Evolutionary conservation across 2,888 invertebrate genomes (phyloP), one percentile per base, ranked within the genome.

Genomic region (Mesopsocus fuscifrons): DNA sequence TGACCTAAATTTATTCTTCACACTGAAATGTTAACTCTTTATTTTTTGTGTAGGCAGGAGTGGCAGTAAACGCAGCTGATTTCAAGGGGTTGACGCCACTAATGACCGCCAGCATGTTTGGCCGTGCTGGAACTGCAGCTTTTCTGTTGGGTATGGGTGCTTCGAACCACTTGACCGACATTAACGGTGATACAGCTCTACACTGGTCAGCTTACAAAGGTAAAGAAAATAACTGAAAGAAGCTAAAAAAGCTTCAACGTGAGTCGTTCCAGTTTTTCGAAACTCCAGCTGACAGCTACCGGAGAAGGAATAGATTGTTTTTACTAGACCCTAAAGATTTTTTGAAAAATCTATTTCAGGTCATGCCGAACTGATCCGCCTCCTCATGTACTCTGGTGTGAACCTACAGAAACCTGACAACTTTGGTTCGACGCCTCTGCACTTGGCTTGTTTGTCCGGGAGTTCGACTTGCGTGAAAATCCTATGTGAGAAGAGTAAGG

Each of bases 171-270:
- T 66, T 87, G 38, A 80, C 83, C 1, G 91, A 92, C 54, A 85
- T 85, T 51, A 91, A 92, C 56, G 91, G 91, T 0, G 91, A 92
- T 55, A 87, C 85, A 0, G 89, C 91, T 0, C 63, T 91, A 22
- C 91, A 92, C 55, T 92, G 91, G 91, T 88, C 89, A 0, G 84
- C 89, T 0, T 91, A 91, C 59, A 91, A 91, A 60, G 91, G 66
- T 62, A 49, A 41, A 34, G 43, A 41, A 3, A 21, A n/a, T n/a
- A n/a, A n/a, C n/a, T n/a, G n/a, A n/a, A n/a, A n/a, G n/a, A n/a
- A n/a, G n/a, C n/a, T n/a, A 33, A 15, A 33, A 33, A 33, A 9
- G n/a, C n/a, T 11, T 30, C n/a, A 11, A 30, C 9, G 30, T 30
- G 30, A n/a, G 30, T 11, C 30, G n/a, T 9, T 9, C 30, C 9